Evolutionary conservation across 2,113 vertebrate species (phyloP), one percentile per base, ranked within the genome.

Genomic region (Pluvianellus socialis): DNA sequence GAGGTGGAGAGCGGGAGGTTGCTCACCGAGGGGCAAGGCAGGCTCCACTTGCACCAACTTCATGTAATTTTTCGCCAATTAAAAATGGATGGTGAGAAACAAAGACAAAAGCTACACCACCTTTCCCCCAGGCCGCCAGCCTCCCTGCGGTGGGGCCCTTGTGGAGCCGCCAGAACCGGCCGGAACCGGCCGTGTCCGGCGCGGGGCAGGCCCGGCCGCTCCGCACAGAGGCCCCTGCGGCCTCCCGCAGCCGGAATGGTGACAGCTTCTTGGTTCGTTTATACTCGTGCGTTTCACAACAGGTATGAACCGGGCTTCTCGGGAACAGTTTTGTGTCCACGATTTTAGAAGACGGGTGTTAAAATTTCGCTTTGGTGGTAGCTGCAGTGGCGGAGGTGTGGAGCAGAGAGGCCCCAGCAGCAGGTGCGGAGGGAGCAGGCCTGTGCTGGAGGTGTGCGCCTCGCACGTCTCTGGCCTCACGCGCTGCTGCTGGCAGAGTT

Each of bases 121-220:
- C 20, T 35, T 40, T 47, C 33, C 24, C n/a, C 5, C 38, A 47
- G 38, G 18, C 4, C 9, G 4, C 13, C 26, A 9, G 47, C 35
- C 26, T 18, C 3, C 4, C 65, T 14, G 9, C 33, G 14, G 38
- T 40, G 63, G 16, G 23, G 2, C 35, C 3, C 2, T 12, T 21
- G 2, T 1, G 2, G 49, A 40, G 5, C 18, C 1, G 30, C n/a
- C 9, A 4, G 53, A 58, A 10, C n/a, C 14, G 12, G 18, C 49
- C 5, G 32, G 9, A 63, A 42, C 28, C 2, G 7, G 33, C 38
- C 2, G 3, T 3, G 35, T 4, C 24, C 0, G 1, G 42, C 40
- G 0, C 1, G 1, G 17, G 40, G 49, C 56, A 33, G 50, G 26
- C 50, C 18, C 9, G 22, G 6, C 23, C 28, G 30, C 23, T 3